Evolutionary conservation across 2,113 vertebrate genomes (phyloP).

Genomic region (Hydropotes inermis): DNA sequence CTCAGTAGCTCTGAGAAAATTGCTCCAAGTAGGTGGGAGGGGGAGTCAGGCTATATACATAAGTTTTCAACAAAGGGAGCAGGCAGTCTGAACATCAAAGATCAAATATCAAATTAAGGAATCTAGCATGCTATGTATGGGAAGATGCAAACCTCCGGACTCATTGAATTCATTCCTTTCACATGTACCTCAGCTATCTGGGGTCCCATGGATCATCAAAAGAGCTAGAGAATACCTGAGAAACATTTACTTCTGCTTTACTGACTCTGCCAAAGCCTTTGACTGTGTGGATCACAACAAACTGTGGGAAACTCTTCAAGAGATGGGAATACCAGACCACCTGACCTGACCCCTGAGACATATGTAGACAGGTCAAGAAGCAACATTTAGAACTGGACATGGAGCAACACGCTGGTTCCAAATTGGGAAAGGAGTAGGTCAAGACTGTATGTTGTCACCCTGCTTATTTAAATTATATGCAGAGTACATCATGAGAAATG

Average conservation of each 20-base stretch:
- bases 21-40: not conserved
- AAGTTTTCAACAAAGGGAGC: not conserved
- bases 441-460: not conserved
- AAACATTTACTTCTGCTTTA: not conserved
- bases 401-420: not conserved
- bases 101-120: not conserved
- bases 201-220: not conserved
- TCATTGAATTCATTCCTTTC: not conserved
- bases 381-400: not conserved
- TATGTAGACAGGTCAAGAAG: not conserved
- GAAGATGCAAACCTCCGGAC: not conserved
- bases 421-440: not conserved
- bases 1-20: not conserved
- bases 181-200: not conserved
- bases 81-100: not conserved
- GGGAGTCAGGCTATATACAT: not conserved
- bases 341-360: not conserved
- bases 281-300: not conserved
- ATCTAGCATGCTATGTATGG: not conserved
- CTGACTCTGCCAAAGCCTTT: not conserved
- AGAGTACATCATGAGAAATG: not conserved
- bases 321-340: not conserved
- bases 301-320: not conserved
- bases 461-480: not conserved
- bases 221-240: not conserved